phyloP scores from a whole-genome alignment of 2,113 vertebrate genomes.

The Panthera tigris region DNA sequence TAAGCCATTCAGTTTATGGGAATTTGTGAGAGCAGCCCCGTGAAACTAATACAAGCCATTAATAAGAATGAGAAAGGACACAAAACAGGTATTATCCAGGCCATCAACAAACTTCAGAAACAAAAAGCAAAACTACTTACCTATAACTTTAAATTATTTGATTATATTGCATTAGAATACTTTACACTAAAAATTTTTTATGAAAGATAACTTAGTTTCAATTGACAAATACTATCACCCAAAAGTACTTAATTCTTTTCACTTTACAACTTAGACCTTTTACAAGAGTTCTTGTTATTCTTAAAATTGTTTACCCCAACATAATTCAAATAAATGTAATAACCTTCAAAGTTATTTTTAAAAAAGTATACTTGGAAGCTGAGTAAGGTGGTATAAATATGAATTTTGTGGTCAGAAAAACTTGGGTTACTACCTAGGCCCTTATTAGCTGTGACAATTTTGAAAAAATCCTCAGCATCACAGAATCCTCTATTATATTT shows the following conservation, averaged over 20 bases:
- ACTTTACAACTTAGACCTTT: not conserved
- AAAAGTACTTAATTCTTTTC: not conserved
- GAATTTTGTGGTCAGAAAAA: not conserved
- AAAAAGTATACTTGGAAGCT: not conserved
- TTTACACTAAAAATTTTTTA: not conserved
- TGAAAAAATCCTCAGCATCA: not conserved
- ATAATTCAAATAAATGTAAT: slow-evolving; percentile 40
- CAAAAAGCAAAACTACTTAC: slow-evolving; percentile 5
- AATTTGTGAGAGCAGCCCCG: not conserved
- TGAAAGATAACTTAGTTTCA: not conserved
- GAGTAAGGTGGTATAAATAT: not conserved
- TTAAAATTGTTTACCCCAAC: not conserved
- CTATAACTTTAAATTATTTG: slow-evolving; percentile 15
- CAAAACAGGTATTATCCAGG: not conserved
- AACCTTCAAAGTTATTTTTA: not conserved
- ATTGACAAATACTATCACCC: not conserved
- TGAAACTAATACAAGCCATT: not conserved
- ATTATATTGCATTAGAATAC: not conserved
- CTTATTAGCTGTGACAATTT: not conserved
- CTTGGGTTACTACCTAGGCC: not conserved
- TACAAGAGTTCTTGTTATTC: not conserved
- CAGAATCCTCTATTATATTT: not conserved
- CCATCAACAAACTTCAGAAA: slow-evolving; percentile 1
- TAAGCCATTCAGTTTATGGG: not conserved
- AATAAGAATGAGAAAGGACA: not conserved